Percentiles rank a stretch among this genome's conserved stretches.
These are phyloP conservation scores for Amblyjoppa fuscipennis DNA, from an alignment of 2,888 invertebrate species.

Conservation along the genomic window DNA sequence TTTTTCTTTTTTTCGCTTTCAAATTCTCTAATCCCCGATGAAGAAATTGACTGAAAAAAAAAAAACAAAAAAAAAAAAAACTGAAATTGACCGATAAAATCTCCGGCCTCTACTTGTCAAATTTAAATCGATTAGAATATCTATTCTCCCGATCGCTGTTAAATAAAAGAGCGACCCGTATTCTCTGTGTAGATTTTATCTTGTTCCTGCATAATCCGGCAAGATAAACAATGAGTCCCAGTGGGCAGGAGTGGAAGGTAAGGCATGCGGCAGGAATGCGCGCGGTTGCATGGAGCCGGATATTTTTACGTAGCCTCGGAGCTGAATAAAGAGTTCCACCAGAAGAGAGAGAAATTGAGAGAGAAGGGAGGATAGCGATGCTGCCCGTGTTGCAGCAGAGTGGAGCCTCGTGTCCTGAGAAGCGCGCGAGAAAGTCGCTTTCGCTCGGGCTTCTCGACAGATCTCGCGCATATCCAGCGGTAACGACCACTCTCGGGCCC, in stretches of 20 bases:
- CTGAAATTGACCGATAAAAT: not conserved
- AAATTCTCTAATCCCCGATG: not conserved
- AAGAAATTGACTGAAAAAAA: not conserved
- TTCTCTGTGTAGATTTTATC: not conserved
- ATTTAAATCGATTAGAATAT: not conserved
- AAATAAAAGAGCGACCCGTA: not conserved
- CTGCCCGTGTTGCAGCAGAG: constrained; percentile 23
- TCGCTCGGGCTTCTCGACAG: constrained; percentile 62
- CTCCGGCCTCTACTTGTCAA: not conserved
- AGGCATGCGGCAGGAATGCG: constrained; percentile 54
- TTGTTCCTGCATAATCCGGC: constrained; percentile 40
- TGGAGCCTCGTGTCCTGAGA: constrained; percentile 29
- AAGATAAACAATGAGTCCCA: constrained; percentile 43
- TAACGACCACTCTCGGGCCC: constrained; percentile 54
- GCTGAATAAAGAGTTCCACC: constrained; percentile 3
- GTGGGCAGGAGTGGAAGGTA: constrained; percentile 42
- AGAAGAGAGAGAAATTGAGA: not conserved
- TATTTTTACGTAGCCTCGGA: constrained; percentile 12
- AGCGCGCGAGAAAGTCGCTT: constrained; percentile 65
- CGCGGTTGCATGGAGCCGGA: constrained; percentile 40
- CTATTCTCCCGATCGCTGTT: not conserved
- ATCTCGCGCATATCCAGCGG: constrained; percentile 59
- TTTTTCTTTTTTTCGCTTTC: too few species aligned
- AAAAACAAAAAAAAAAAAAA: not conserved
- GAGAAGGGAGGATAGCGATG: constrained; percentile 28